Percentiles rank a stretch among this genome's conserved stretches.
Evolutionary conservation across 1,140 invertebrate genomes (phyloP).

Genomic region (Acyrthosiphon pisum): DNA sequence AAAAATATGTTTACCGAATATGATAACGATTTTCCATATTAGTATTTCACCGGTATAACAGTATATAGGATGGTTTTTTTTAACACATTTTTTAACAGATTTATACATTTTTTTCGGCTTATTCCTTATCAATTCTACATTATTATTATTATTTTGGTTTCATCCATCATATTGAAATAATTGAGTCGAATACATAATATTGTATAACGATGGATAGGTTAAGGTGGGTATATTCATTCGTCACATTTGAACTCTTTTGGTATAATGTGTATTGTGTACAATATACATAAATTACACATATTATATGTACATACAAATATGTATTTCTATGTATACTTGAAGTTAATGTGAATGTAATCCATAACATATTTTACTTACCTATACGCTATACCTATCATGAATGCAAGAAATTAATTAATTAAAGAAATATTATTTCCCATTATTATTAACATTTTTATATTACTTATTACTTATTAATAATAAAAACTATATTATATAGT

Average conservation of each 20-base stretch:
- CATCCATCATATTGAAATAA: neutral
- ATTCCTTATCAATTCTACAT: neutral
- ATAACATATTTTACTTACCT: neutral
- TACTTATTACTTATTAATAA: neutral
- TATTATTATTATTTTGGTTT: neutral
- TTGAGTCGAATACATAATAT: neutral
- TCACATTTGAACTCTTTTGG: neutral
- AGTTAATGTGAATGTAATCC: neutral
- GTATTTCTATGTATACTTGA: neutral
- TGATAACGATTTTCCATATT: neutral
- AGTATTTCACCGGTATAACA: neutral
- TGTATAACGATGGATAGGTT: neutral
- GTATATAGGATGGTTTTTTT: neutral
- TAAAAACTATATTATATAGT: neutral
- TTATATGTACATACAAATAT: neutral
- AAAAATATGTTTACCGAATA: slow-evolving; percentile 20
- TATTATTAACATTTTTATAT: neutral
- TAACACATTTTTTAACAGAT: neutral
- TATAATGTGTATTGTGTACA: neutral
- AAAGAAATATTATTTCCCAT: neutral
- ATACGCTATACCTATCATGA: neutral
- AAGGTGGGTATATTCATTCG: neutral
- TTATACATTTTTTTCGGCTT: neutral
- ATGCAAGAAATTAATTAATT: neutral
- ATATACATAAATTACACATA: neutral